Evolutionary conservation across 2,888 invertebrate species (phyloP), one percentile per base, ranked within the genome.

Genomic region (Dascillus cervinus): DNA sequence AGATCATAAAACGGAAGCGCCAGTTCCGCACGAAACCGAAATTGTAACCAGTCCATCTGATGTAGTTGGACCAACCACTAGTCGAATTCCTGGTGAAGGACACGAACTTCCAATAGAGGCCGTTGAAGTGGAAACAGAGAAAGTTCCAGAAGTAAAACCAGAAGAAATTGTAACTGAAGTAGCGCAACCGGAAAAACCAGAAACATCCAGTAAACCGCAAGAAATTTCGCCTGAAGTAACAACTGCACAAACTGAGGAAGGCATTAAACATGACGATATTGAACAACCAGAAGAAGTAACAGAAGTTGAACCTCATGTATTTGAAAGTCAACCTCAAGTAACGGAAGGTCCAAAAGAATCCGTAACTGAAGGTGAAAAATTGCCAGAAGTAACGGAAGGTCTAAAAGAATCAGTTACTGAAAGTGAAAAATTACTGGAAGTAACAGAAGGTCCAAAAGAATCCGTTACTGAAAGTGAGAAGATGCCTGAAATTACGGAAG

Each of bases 401-500:
- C 27, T 34, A 20, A 42, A 44, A 34, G 32, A n/a, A 41, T 43
- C 14, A 24, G 13, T 23, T 20, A 14, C 6, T 8, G 12, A 34
- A n/a, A 17, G 14, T 3, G 31, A 26, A 15, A 24, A 22, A 12
- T 3, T 9, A 30, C 26, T 26, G 32, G 13, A 29, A 11, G 26
- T 26, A 31, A 32, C 34, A 22, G 15, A 20, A 31, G 37, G 35
- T 21, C 21, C 20, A 9, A 33, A 34, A 26, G 26, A 12, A 29
- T 27, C 26, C n/a, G n/a, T n/a, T n/a, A 26, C 36, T 23, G 22
- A 25, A 28, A 26, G 17, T 22, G 29, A 26, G 26, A 26, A 32
- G 25, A 34, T 34, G 28, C 14, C 27, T 21, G 25, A 33, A 24
- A 33, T 35, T 12, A n/a, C n/a, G n/a, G n/a, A n/a, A n/a, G n/a